Evolutionary conservation across 2,113 vertebrate genomes (phyloP), one percentile per base, ranked within the genome.

Genomic region (Platanista minor): DNA sequence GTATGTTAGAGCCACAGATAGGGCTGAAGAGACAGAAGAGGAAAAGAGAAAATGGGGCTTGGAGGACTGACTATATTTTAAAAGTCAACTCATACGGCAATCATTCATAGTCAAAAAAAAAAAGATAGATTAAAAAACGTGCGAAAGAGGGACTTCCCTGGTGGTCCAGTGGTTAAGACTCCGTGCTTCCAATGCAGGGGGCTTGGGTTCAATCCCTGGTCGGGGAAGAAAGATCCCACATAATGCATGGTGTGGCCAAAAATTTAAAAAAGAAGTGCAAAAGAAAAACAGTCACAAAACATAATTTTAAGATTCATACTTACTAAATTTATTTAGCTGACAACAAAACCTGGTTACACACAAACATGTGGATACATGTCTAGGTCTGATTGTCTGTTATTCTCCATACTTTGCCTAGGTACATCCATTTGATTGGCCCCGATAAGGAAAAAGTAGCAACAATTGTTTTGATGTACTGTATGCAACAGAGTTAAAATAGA

Each of bases 231-330:
- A 57, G 54, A 57, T 20, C 54, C 54, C 54, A 57, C 18, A 57
- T 57, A 18, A 18, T 57, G 2, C 54, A 57, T 0, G 0, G 18
- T 2, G 6, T 7, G 0, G 54, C 54, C 14, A 69, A 87, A 84
- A 74, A 33, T 15, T 33, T 5, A 85, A 36, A 9, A 85, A 36
- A 96, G 97, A 69, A 0, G 0, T 89, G 13, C 14, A 85, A 66
- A 96, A 92, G 43, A 33, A 86, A 92, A 88, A 33, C 59, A 78
- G 71, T 66, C 33, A 8, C 57, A 27, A 81, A 69, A 69, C 6
- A 21, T 41, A 91, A 87, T 57, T 86, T 91, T 83, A 87, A 69
- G 41, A 90, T 62, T 90, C 27, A n/a, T 54, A 78, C n/a, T 23
- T 23, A 62, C 6, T 86, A 72, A 80, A 46, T 94, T 94, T 20